These are phyloP conservation scores for Dasypogon diadema DNA, from an alignment of 2,888 invertebrate species.

Conservation along the genomic window DNA sequence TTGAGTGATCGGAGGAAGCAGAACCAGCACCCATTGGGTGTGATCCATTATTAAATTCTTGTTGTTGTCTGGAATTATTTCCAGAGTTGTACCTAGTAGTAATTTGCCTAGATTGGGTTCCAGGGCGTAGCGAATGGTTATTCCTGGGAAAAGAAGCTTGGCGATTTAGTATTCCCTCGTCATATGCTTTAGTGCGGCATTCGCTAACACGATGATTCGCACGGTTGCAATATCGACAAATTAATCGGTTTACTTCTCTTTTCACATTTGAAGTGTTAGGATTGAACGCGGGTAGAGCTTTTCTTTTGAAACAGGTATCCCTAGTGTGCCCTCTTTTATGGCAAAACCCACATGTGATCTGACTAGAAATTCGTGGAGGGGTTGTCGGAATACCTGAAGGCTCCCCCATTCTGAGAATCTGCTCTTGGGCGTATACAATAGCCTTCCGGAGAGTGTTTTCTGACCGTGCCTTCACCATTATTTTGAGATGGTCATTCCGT, in stretches of 20 bases:
- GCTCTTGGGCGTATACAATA: not conserved
- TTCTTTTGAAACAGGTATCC: not conserved
- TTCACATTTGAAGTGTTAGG: not conserved
- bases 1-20: not conserved
- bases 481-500: not conserved
- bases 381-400: not conserved
- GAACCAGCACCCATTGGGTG: not conserved
- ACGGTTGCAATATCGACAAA: conserved; percentile 15
- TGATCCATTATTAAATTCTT: not conserved
- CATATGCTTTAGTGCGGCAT: not conserved
- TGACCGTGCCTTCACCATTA: not conserved
- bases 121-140: not conserved
- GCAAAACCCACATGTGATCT: not conserved
- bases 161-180: not conserved
- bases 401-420: not conserved
- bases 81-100: not conserved
- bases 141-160: not conserved
- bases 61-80: not conserved
- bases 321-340: conserved; percentile 3
- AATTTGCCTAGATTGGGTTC: not conserved
- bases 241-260: not conserved
- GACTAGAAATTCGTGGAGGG: not conserved
- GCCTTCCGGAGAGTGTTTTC: not conserved
- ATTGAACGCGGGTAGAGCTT: not conserved
- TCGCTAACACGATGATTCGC: not conserved